Base-by-base conservation (phyloP, 1,140 invertebrate species). In the Eueides isabella region DNA sequence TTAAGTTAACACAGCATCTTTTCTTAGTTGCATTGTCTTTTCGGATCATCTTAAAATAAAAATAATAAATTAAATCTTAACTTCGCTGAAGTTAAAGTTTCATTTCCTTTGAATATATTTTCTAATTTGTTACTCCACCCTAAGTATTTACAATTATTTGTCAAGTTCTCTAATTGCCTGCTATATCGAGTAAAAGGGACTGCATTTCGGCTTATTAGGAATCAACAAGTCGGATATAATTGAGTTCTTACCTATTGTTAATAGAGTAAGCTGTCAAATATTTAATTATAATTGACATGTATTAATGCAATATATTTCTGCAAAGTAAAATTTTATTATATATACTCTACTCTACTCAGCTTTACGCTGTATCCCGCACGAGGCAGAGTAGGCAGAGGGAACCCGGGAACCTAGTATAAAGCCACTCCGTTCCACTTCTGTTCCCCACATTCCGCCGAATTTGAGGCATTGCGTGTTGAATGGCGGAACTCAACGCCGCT, bases 1-100 rank as follows among this genome's bases (percentile, higher is more conserved):
- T 89, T 89, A 89, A 71, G 77, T 78, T 78, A 85, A 85, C 84
- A 80, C 81, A 85, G 82, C 85, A 84, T 86, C 83, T 86, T 84
- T 84, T 78, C 82, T 85, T 79, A 72, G 78, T 75, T 84, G 82
- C 82, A 85, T 82, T 83, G 84, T 85, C 78, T 82, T 83, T 79
- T 79, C 75, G 76, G 75, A 75, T 62, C 61, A 69, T 12, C 61
- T 48, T 68, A 23, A 67, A 30, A n/a, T 35, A 30, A 26, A 66
- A 61, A n/a, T n/a, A 11, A 2, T 26, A 63, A 74, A 62, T 44
- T 77, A 3, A 61, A 81, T 76, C 66, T 61, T 83, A 80, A 19
- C 28, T 1, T 2, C 5, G 19, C n/a, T 19, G 29, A 0, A 0
- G 23, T 81, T 55, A 55, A 82, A 65, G 74, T 67, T 76, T 41